phyloP scores from a whole-genome alignment of 2,113 vertebrate species.

The Saimiri boliviensis region DNA sequence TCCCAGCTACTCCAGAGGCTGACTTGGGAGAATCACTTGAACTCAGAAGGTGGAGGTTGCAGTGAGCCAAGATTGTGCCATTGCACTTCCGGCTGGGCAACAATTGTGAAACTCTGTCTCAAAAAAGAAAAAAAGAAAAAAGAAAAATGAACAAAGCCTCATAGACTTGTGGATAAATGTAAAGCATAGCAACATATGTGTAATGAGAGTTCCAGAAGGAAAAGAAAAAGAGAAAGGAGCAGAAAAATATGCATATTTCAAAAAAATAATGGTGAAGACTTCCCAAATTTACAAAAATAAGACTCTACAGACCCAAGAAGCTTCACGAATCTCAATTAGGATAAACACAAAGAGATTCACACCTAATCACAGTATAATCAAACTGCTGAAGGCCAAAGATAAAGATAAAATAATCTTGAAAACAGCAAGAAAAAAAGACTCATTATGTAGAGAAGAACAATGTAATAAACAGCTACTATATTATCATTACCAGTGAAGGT shows the following conservation, averaged over 20 bases:
- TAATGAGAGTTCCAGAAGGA: not conserved
- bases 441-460: not conserved
- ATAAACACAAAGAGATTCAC: not conserved
- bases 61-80: too few species aligned
- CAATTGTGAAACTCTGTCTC: too few species aligned
- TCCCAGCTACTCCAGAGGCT: too few species aligned
- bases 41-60: too few species aligned
- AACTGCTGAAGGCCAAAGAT: not conserved
- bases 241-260: not conserved
- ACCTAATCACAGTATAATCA: too few species aligned
- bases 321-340: not conserved
- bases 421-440: not conserved
- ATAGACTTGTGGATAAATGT: not conserved
- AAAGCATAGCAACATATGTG: not conserved
- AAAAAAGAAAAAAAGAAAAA: too few species aligned
- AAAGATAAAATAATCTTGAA: not conserved
- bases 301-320: not conserved
- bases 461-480: not conserved
- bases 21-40: too few species aligned
- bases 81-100: too few species aligned
- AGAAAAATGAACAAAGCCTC: not conserved
- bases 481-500: not conserved
- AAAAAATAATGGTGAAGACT: not conserved
- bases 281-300: not conserved
- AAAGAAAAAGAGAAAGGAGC: not conserved